These are phyloP conservation scores for Urechis unicinctus DNA, from an alignment of 2,888 invertebrate genomes.

Conservation along the genomic window DNA sequence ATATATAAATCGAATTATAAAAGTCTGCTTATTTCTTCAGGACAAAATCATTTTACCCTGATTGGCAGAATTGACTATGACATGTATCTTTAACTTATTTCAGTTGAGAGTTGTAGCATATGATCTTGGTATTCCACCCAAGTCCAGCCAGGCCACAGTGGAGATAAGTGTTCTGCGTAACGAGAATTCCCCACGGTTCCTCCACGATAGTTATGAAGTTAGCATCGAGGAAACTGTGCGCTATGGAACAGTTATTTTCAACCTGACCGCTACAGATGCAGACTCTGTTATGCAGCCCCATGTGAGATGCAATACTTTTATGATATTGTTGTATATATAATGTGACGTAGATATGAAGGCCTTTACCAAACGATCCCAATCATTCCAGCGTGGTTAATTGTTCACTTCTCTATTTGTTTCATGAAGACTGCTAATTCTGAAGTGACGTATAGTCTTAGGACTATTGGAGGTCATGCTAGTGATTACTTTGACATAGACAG, in stretches of 20 bases:
- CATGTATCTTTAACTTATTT: slow-evolving; percentile 4
- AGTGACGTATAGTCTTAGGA: background rate
- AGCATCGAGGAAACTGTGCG: slow-evolving; percentile 6
- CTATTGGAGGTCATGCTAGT: background rate
- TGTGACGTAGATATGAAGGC: too few relatives aligned
- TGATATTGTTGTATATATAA: too few relatives aligned
- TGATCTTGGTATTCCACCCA: slow-evolving; percentile 24
- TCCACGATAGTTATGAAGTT: slow-evolving; percentile 1
- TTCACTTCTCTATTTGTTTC: background rate
- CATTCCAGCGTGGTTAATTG: too few relatives aligned
- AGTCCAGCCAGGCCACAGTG: slow-evolving; percentile 23
- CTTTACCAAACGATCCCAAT: too few relatives aligned
- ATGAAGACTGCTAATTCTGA: background rate
- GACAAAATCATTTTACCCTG: background rate
- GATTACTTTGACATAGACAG: slow-evolving; percentile 30
- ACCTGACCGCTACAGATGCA: slow-evolving; percentile 18
- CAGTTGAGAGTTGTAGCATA: slow-evolving; percentile 24
- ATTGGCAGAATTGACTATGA: background rate
- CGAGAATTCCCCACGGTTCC: slow-evolving; percentile 21
- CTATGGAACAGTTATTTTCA: slow-evolving; percentile 6
- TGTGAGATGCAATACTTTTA: slow-evolving; percentile 2
- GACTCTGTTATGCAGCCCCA: slow-evolving; percentile 8
- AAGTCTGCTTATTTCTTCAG: too few relatives aligned
- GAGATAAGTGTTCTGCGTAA: slow-evolving; percentile 31
- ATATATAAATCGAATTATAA: too few relatives aligned